A percentile compares a stretch with the other conserved stretches of the same genome.
phyloP scores from a whole-genome alignment of 2,113 vertebrate species.

The Rhodinocichla rosea region DNA sequence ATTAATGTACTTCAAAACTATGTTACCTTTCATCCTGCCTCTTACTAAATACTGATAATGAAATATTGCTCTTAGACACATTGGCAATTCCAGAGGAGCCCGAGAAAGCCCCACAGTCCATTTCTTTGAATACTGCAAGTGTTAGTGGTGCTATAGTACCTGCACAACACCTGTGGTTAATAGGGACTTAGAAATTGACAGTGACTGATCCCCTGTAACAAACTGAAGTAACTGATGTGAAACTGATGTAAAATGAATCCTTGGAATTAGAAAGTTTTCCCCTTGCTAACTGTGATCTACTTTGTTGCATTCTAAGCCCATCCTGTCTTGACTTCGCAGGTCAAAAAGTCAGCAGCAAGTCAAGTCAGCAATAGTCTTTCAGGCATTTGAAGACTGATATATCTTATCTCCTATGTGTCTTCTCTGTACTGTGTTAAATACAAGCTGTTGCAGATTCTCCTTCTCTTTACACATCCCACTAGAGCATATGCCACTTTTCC shows the following conservation, averaged over 20 bases:
- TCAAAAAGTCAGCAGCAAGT: not conserved
- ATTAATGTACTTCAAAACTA: not conserved
- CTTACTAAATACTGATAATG: not conserved
- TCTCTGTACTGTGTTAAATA: not conserved
- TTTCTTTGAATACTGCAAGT: not conserved
- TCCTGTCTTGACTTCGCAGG: not conserved
- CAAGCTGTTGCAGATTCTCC: not conserved
- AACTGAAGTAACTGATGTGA: not conserved
- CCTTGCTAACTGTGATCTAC: not conserved
- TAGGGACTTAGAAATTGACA: not conserved
- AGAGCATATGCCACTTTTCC: slow-evolving; percentile 1
- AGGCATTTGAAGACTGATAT: not conserved
- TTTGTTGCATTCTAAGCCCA: not conserved
- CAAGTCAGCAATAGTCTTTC: not conserved
- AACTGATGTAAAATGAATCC: not conserved
- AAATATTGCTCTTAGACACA: not conserved
- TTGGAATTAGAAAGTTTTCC: not conserved
- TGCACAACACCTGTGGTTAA: not conserved
- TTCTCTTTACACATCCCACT: slow-evolving; percentile 15
- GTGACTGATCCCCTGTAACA: not conserved
- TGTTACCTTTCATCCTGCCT: not conserved
- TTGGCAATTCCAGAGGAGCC: not conserved
- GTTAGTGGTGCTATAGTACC: not conserved
- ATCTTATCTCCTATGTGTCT: not conserved
- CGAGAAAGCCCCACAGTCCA: not conserved